These are phyloP conservation scores for Theocolax elegans DNA, from an alignment of 1,140 invertebrate species.

Conservation along the genomic window DNA sequence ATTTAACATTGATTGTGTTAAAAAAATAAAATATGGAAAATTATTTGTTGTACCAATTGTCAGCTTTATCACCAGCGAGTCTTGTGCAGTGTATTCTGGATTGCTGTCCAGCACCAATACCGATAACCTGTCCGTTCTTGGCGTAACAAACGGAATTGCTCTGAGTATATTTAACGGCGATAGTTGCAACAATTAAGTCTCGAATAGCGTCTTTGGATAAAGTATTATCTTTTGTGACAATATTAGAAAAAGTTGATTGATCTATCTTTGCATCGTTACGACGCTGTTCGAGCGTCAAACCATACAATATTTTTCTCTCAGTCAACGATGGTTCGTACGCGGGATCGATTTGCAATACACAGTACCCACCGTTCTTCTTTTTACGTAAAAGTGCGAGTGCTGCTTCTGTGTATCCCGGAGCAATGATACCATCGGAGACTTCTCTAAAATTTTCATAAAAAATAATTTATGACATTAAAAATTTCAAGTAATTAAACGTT, in stretches of 20 bases:
- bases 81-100: constrained; percentile 97
- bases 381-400: constrained; percentile 92
- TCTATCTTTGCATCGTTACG: constrained; percentile 91
- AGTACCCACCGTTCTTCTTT: constrained; percentile 95
- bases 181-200: constrained; percentile 95
- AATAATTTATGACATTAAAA: too few relatives aligned
- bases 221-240: constrained; percentile 80
- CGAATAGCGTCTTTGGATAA: constrained; percentile 81
- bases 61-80: constrained; percentile 96
- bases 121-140: constrained; percentile 91
- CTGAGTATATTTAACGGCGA: constrained; percentile 97
- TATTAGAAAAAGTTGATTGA: constrained; percentile 81
- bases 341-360: constrained; percentile 93
- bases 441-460: too few relatives aligned
- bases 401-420: constrained; percentile 86
- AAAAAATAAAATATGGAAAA: too few relatives aligned
- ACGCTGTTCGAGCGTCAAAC: constrained; percentile 90
- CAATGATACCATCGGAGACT: constrained; percentile 97
- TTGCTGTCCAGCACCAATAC: constrained; percentile 98
- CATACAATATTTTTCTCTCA: constrained; percentile 91
- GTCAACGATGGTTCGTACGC: constrained; percentile 82
- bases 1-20: neutral
- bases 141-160: constrained; percentile 97
- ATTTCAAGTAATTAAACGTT: too few relatives aligned
- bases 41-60: constrained; percentile 91